Conservation (phyloP, 2,113 vertebrate species). For the Budorcas taxicolor region DNA sequence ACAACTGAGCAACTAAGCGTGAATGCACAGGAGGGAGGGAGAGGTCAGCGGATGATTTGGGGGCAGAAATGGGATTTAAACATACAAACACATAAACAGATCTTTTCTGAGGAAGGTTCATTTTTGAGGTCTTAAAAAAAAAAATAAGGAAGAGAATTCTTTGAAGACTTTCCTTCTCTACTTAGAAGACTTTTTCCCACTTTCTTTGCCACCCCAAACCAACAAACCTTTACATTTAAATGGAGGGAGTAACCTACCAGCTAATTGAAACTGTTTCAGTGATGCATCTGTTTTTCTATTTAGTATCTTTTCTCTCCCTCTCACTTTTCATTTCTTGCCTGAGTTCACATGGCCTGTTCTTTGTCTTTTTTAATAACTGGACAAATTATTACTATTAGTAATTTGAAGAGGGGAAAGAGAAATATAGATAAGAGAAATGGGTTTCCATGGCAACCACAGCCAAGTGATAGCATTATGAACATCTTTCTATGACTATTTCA, state of each 20-base stretch:
- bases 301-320: constrained; percentile 13
- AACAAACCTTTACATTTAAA: background rate
- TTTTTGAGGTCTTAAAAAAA: background rate
- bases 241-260: background rate
- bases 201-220: background rate
- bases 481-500: constrained; percentile 14
- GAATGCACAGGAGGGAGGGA: background rate
- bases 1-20: background rate
- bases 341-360: constrained; percentile 56
- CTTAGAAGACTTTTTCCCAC: background rate
- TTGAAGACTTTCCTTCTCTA: background rate
- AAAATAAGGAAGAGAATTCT: background rate
- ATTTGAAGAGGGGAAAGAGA: constrained; percentile 25
- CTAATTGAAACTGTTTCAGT: background rate
- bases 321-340: constrained; percentile 56
- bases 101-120: background rate
- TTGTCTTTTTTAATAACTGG: constrained; percentile 40
- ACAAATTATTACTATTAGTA: constrained; percentile 34
- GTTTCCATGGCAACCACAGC: constrained; percentile 43
- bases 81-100: background rate
- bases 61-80: background rate
- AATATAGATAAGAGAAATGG: constrained; percentile 35
- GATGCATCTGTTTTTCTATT: background rate
- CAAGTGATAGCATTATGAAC: constrained; percentile 29
- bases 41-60: background rate